Percentiles rank a stretch among this genome's conserved stretches.
These are phyloP conservation scores for Pangasius macronema DNA, from an alignment of 2,797 vertebrate species.

Conservation along the genomic window DNA sequence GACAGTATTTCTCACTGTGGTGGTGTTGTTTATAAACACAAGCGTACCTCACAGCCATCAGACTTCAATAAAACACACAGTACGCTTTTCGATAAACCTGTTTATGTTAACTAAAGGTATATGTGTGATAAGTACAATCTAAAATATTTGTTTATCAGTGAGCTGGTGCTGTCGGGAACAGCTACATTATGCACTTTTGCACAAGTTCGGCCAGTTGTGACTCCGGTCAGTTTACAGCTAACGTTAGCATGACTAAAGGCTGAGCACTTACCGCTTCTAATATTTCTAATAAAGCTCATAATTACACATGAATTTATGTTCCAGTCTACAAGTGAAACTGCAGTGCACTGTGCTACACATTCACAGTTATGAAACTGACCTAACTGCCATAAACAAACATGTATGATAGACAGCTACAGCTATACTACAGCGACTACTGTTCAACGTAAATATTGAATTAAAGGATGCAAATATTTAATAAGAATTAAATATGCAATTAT, in stretches of 20 bases:
- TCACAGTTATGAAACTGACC: not conserved
- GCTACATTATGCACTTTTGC: not conserved
- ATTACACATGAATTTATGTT: not conserved
- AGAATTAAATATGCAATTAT: no score
- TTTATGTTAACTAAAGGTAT: not conserved
- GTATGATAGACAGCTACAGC: not conserved
- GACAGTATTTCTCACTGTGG: not conserved
- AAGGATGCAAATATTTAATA: no score
- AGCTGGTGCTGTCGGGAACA: not conserved
- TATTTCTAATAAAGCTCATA: not conserved
- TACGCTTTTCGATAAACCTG: not conserved
- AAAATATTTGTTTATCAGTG: not conserved
- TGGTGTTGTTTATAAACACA: not conserved
- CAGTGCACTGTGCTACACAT: not conserved
- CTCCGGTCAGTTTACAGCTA: not conserved
- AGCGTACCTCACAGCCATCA: not conserved
- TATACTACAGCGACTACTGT: not conserved
- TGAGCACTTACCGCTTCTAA: no score
- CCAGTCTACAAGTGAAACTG: not conserved
- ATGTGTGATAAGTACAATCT: not conserved
- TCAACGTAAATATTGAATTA: not conserved
- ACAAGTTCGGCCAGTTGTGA: not conserved
- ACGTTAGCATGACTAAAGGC: not conserved
- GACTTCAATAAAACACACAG: not conserved
- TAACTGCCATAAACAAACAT: not conserved